These are phyloP conservation scores for Mustela lutreola DNA, from an alignment of 2,113 vertebrate species.

Conservation along the genomic window DNA sequence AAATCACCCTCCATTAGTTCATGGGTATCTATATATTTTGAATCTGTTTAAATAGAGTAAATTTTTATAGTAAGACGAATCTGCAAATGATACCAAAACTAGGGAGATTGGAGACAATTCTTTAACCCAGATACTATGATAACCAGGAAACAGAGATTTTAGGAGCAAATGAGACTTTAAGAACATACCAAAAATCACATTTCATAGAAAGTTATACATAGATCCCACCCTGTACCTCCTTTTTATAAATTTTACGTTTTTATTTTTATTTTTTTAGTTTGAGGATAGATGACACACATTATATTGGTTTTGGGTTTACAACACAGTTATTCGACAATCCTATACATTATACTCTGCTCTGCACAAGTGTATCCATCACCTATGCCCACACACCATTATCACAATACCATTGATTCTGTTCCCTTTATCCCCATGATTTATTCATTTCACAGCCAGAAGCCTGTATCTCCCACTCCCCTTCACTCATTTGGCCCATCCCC, in stretches of 20 bases:
- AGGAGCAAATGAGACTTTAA: background rate
- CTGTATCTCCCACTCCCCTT: background rate
- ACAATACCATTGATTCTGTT: background rate
- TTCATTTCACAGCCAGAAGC: background rate
- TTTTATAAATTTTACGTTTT: background rate
- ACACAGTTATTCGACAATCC: background rate
- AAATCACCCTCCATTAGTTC: background rate
- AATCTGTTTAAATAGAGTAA: background rate
- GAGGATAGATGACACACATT: background rate
- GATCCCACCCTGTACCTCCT: background rate
- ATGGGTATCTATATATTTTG: background rate
- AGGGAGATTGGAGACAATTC: background rate
- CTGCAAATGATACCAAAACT: background rate
- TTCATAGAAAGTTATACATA: background rate
- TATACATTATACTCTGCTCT: background rate
- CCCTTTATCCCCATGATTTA: background rate
- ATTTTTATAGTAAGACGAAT: background rate
- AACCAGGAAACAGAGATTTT: background rate
- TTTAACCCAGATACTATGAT: background rate
- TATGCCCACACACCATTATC: background rate
- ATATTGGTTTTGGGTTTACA: background rate
- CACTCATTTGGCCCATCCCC: background rate
- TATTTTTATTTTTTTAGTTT: background rate
- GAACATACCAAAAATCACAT: background rate
- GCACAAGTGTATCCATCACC: background rate